Evolutionary conservation across 2,113 vertebrate genomes (phyloP), one percentile per base, ranked within the genome.

Genomic region (Gobiocypris rarus): DNA sequence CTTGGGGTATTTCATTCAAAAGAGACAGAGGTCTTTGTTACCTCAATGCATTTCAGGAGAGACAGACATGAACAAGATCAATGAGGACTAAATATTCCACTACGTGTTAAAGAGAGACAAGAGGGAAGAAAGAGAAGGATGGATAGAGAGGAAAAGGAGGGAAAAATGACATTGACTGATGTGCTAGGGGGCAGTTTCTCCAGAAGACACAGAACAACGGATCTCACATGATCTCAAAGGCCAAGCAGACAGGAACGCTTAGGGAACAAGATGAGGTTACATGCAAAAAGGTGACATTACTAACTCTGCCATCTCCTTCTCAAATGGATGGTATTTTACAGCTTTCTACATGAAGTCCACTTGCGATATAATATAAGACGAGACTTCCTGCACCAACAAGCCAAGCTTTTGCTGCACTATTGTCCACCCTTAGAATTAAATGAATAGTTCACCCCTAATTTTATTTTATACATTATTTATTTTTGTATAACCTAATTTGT

Each of bases 31-130:
- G 41, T 59, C 73, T 69, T 58, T 50, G 59, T 87, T 71, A 50
- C 34, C 38, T 61, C 24, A 67, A 61, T 48, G 31, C 56, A 56
- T 34, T 73, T 74, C 77, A 54, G 43, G 41, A 75, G 26, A 71
- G 80, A 77, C 58, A 48, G 58, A 83, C 86, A 75, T 52, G 61
- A 83, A 81, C 67, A 70, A 41, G 84, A 88, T 88, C 52, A 43
- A 67, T 81, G 81, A 81, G 65, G 50, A 56, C 56, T 45, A 24
- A 70, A 54, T 67, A 67, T 67, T 81, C 76, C 15, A 34, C 11
- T 28, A 61, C 14, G 31, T 67, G 83, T 78, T 78, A 74, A 69
- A 75, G 43, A 26, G 52, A 78, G 80, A 70, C 63, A 28, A 80
- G 58, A 31, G 10, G 11, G 22, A 38, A 54, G 26, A 67, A 67